Evolutionary conservation across 2,113 vertebrate species (phyloP), one percentile per base, ranked within the genome.

Genomic region (Plecotus auritus): DNA sequence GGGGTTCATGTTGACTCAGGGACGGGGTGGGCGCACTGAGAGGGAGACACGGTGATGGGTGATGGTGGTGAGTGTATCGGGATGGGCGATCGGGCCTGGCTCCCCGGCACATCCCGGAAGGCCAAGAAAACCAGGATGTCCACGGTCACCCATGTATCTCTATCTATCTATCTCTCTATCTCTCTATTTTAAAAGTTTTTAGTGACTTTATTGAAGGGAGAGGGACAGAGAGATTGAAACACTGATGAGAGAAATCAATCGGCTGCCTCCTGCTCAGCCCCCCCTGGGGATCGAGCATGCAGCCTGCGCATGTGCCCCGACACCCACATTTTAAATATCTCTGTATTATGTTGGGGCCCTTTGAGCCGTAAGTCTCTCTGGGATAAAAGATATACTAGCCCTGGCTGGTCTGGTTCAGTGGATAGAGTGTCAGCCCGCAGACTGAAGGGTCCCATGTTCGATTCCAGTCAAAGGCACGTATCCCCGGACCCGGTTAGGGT

Each of bases 91-190:
- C 30, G 14, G 16, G 47, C 0, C 6, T 20, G 51, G 51, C 51
- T 7, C 2, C 51, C 51, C 51, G 17, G 51, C 51, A 20, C 51
- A 54, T 18, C 51, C 51, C 1, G 17, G 17, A 17, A 54, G 51
- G 51, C 51, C 51, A 47, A 98, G 98, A 98, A 99, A 98, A 93
- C 99, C 99, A 74, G 99, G 98, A 83, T 98, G 84, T 80, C 99
- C 99, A 83, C 96, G 98, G 64, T 99, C 99, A 49, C 99, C 99
- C 99, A 12, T 73, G 10, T 13, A 51, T 51, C 51, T 51, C 16
- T 51, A 5, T 18, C 49, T 51, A 51, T 51, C 49, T 51, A 51
- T 51, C 51, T 7, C 18, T 51, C 49, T 54, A 18, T 54, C 17
- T 54, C 18, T 7, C 51, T 51, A 7, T 54, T 56, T 56, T 56